These are phyloP conservation scores for Lycia hirtaria DNA, from an alignment of 2,888 invertebrate genomes.

Conservation along the genomic window DNA sequence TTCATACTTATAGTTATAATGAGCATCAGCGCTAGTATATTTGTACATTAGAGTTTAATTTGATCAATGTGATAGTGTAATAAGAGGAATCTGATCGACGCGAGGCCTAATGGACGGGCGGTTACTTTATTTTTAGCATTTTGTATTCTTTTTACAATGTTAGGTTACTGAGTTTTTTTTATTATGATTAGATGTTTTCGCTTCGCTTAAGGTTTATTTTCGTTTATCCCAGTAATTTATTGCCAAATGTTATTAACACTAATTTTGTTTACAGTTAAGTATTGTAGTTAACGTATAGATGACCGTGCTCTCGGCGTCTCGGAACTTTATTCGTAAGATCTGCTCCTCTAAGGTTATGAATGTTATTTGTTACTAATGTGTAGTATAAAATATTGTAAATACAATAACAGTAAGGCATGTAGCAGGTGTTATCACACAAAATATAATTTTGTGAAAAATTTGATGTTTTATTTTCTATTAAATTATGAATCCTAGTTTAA, in stretches of 20 bases:
- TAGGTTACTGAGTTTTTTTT: conserved; percentile 59
- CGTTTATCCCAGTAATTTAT: conserved; percentile 83
- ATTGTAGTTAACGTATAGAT: conserved; percentile 61
- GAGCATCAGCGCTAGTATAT: conserved; percentile 52
- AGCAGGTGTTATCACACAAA: conserved; percentile 86
- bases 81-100: conserved; percentile 27
- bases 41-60: conserved; percentile 61
- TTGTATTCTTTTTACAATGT: conserved; percentile 69
- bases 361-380: conserved; percentile 86
- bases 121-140: conserved; percentile 62
- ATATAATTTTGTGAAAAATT: conserved; percentile 85
- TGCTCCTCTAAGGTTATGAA: conserved; percentile 84
- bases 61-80: conserved; percentile 42
- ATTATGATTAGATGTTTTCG: conserved; percentile 65
- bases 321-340: conserved; percentile 77
- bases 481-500: not conserved
- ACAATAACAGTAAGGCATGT: conserved; percentile 82
- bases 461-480: conserved; percentile 58
- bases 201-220: conserved; percentile 75
- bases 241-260: conserved; percentile 84
- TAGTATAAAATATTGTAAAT: conserved; percentile 85
- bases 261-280: conserved; percentile 63
- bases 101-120: conserved; percentile 60
- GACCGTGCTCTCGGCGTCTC: conserved; percentile 36
- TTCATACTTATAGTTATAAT: conserved; percentile 61